A percentile compares a stretch with the other conserved stretches of the same genome.
Evolutionary conservation across 2,797 vertebrate genomes (phyloP).

Genomic region (Astyanax mexicanus): DNA sequence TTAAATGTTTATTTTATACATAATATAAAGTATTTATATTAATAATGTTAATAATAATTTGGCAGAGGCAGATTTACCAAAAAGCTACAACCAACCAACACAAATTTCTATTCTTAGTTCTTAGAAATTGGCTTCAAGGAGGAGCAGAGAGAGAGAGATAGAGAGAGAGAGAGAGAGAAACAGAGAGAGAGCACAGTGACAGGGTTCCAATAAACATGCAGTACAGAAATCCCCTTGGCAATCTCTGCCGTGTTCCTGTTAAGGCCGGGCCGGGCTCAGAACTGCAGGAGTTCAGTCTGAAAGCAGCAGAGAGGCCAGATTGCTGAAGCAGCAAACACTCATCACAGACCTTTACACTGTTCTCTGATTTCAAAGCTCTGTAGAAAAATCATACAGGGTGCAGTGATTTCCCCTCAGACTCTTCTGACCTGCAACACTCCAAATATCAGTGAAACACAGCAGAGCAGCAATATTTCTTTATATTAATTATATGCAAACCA

Average conservation of each 20-base stretch:
- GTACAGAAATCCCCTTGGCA: slow-evolving; percentile 58
- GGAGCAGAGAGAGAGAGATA: neutral
- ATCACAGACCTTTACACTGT: neutral
- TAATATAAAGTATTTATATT: too few species aligned
- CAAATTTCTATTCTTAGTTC: neutral
- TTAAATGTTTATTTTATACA: too few species aligned
- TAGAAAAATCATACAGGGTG: slow-evolving; percentile 1
- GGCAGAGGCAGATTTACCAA: too few species aligned
- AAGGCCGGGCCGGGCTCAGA: neutral
- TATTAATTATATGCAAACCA: neutral
- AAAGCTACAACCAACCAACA: neutral
- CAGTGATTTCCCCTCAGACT: neutral
- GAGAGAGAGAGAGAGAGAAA: neutral
- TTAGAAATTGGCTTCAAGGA: neutral
- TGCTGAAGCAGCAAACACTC: slow-evolving; percentile 9
- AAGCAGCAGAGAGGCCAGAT: neutral
- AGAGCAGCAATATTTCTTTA: neutral
- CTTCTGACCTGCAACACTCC: neutral
- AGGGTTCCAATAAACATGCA: neutral
- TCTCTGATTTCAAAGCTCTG: neutral
- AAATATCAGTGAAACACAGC: slow-evolving; percentile 5
- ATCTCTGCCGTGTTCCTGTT: slow-evolving; percentile 2
- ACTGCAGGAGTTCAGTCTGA: neutral
- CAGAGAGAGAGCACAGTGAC: too few species aligned
- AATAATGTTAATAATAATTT: too few species aligned